These are phyloP conservation scores for Enteromius unitaeniatus DNA, from an alignment of 2,797 vertebrate species.

Conservation along the genomic window DNA sequence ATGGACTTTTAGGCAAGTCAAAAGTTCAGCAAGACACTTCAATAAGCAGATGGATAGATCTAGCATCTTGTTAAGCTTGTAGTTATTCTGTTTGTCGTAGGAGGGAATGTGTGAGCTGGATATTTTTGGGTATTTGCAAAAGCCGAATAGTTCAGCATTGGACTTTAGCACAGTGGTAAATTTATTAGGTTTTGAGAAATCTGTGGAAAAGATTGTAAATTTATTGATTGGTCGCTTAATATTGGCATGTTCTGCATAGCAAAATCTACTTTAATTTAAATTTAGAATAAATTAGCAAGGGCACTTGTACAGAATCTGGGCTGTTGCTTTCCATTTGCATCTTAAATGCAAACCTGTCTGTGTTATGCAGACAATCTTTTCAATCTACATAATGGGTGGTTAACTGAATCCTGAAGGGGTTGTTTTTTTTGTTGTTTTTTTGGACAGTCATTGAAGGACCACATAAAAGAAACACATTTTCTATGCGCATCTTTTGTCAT, in stretches of 20 bases:
- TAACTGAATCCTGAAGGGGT: conserved; percentile 63
- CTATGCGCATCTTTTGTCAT: conserved; percentile 13
- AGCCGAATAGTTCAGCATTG: conserved; percentile 12
- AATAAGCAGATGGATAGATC: conserved; percentile 47
- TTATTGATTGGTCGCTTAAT: conserved; percentile 31
- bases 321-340: conserved; percentile 34
- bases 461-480: conserved; percentile 13
- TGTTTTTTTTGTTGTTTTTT: not conserved
- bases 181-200: not conserved
- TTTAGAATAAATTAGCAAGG: conserved; percentile 41
- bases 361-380: conserved; percentile 36
- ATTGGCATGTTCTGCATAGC: conserved; percentile 22
- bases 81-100: conserved; percentile 11
- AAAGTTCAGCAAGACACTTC: conserved; percentile 48
- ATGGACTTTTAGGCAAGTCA: conserved; percentile 44
- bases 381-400: conserved; percentile 40
- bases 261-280: conserved; percentile 33
- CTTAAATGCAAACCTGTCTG: conserved; percentile 42
- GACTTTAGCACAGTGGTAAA: not conserved
- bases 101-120: conserved; percentile 11
- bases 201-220: not conserved
- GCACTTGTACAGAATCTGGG: conserved; percentile 11
- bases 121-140: conserved; percentile 5
- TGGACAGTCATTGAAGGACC: conserved; percentile 9
- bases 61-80: conserved; percentile 62